These are phyloP conservation scores for Psittacara wagleri DNA, from an alignment of 2,113 vertebrate genomes.

Conservation along the genomic window DNA sequence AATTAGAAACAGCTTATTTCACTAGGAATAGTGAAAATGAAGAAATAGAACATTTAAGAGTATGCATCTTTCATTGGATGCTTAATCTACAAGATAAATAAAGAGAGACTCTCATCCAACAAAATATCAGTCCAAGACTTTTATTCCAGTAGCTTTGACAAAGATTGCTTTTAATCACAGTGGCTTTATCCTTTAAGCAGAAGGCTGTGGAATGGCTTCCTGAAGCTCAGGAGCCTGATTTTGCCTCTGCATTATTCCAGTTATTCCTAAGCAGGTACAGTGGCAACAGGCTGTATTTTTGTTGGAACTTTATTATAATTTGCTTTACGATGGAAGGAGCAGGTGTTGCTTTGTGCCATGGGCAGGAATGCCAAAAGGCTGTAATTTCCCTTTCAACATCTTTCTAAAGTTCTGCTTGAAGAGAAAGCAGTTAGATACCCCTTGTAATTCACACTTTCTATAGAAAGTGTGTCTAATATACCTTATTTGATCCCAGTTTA, in stretches of 20 bases:
- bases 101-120: background rate
- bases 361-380: background rate
- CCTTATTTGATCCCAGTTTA: background rate
- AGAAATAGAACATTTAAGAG: background rate
- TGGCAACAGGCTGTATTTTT: background rate
- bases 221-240: background rate
- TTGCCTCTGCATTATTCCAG: background rate
- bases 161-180: background rate
- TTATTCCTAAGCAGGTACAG: background rate
- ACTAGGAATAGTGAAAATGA: background rate
- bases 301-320: background rate
- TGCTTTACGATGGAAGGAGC: background rate
- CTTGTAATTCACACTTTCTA: background rate
- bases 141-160: constrained; percentile 39
- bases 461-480: background rate
- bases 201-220: background rate
- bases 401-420: background rate
- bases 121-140: background rate
- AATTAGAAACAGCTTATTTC: background rate
- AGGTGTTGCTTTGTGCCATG: background rate
- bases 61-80: background rate
- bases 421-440: background rate
- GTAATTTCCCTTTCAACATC: background rate
- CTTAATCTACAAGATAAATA: background rate
- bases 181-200: background rate